Base-by-base conservation (phyloP, 2,113 vertebrate species). In the Leucoraja erinaceus region DNA sequence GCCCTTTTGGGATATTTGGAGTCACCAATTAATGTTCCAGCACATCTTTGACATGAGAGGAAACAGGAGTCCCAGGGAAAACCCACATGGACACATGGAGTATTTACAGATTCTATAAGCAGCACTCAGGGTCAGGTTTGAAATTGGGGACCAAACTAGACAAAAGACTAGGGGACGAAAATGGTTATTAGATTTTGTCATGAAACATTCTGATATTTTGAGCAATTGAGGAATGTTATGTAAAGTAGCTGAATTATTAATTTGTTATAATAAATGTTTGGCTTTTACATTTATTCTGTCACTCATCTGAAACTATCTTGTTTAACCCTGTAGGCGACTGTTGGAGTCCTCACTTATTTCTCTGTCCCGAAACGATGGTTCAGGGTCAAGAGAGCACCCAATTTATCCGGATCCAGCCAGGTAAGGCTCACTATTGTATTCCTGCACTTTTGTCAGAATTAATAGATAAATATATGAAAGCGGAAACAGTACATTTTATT, bases 361-460 rank as follows among this genome's bases (percentile, higher is more conserved):
- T 8, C 95, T 99, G 94, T 99, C 99, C 93, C 98, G 98, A 94
- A 99, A 99, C 0, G 99, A 99, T 96, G 97, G 98, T 96, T 97
- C 98, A 74, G 98, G 99, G 94, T 99, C 98, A 92, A 96, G 99
- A 95, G 99, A 99, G 94, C 99, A 99, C 95, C 99, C 99, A 0
- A 99, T 99, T 93, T 99, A 99, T 95, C 99, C 99, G 33, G 98
- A 99, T 94, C 98, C 98, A 93, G 98, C 98, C 95, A 98, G 98
- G 98, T 99, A 96, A 96, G 94, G 33, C 31, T 70, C 4, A 47
- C 61, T 63, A 20, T 66, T 93, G 76, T 33, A 3, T 66, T 63
- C 28, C 76, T n/a, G 9, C 56, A 93, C 56, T 68, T 0, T 10
- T 38, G 33, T 14, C 56, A 16, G 56, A 47, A n/a, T 59, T 63